Evolutionary conservation across 2,113 vertebrate species (phyloP).

Genomic region (Rhinolophus sinicus): DNA sequence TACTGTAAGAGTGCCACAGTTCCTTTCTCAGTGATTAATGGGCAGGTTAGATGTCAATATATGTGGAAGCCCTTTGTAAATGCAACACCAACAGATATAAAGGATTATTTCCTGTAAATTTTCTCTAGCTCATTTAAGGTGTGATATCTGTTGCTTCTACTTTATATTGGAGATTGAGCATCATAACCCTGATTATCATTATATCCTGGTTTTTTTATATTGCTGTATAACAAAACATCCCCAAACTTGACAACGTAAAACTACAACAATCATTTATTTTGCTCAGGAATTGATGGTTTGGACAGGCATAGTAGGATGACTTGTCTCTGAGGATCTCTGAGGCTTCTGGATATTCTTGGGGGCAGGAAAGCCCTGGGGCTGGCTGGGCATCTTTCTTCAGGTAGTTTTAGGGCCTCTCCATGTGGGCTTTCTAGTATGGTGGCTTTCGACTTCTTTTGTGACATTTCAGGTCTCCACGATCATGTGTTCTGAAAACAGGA

Average conservation of each 20-base stretch:
- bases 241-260: background rate
- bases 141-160: background rate
- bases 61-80: background rate
- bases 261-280: background rate
- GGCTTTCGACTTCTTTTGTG: background rate
- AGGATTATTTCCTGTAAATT: background rate
- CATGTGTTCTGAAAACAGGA: background rate
- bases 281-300: background rate
- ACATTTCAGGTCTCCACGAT: background rate
- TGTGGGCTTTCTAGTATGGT: background rate
- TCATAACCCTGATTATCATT: background rate
- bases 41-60: background rate
- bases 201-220: background rate
- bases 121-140: background rate
- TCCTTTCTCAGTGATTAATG: conserved; percentile 2
- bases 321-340: background rate
- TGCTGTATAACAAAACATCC: background rate
- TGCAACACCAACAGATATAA: background rate
- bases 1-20: background rate
- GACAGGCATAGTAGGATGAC: background rate
- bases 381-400: accelerated
- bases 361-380: accelerated
- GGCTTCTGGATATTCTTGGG: background rate
- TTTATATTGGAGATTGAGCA: background rate
- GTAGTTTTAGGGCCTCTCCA: background rate